A percentile compares a stretch with the other conserved stretches of the same genome.
These are phyloP conservation scores for Perodicticus potto DNA, from an alignment of 2,797 vertebrate species.

Conservation along the genomic window DNA sequence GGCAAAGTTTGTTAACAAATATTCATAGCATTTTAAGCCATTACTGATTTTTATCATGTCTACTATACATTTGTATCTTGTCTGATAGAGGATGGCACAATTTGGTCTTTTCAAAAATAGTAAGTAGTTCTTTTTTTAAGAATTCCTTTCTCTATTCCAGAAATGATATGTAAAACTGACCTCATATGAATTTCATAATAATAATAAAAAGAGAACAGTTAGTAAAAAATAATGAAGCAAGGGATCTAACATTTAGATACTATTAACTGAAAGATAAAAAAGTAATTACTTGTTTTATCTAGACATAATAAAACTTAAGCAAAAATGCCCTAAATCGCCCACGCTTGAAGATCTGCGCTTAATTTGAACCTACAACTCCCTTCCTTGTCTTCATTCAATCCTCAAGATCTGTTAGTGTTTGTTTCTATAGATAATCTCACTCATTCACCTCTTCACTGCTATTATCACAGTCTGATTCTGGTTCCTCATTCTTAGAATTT, in stretches of 20 bases:
- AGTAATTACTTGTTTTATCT: background rate
- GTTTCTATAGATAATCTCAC: background rate
- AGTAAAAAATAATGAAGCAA: background rate
- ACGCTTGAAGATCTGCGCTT: background rate
- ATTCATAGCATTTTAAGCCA: background rate
- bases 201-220: background rate
- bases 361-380: background rate
- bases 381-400: background rate
- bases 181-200: background rate
- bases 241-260: background rate
- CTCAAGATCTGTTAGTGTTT: background rate
- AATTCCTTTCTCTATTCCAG: background rate
- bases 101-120: conserved; percentile 29
- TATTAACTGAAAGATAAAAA: background rate
- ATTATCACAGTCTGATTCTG: background rate
- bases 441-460: background rate
- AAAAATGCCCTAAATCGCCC: background rate
- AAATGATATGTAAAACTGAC: conserved; percentile 10
- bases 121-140: background rate
- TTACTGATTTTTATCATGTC: background rate
- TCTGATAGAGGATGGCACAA: background rate
- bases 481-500: background rate
- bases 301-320: background rate
- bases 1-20: background rate
- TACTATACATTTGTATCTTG: conserved; percentile 24